A percentile compares a stretch with the other conserved stretches of the same genome.
These are phyloP conservation scores for Azemiops feae DNA, from an alignment of 2,113 vertebrate genomes.

Conservation along the genomic window DNA sequence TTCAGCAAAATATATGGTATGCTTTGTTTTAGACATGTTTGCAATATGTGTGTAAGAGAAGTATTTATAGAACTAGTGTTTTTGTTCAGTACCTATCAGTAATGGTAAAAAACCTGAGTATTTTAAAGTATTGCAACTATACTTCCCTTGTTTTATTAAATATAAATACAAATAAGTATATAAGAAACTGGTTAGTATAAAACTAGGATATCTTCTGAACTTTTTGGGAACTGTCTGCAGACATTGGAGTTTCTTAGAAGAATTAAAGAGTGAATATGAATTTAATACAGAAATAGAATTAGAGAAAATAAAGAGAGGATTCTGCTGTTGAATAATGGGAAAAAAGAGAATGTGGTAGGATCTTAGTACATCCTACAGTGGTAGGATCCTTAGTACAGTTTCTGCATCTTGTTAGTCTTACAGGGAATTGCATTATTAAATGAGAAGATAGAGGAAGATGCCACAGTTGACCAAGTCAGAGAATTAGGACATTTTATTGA, in stretches of 20 bases:
- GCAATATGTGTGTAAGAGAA: not conserved
- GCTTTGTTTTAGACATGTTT: not conserved
- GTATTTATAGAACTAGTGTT: not conserved
- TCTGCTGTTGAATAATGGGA: not conserved
- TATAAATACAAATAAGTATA: not conserved
- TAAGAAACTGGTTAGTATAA: not conserved
- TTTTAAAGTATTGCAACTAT: not conserved
- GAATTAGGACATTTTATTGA: not conserved
- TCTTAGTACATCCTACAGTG: no score
- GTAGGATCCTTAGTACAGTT: not conserved
- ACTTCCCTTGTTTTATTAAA: not conserved
- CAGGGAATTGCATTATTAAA: not conserved
- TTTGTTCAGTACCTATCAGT: not conserved
- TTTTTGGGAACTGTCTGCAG: not conserved
- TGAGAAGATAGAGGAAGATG: not conserved
- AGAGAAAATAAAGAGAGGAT: not conserved
- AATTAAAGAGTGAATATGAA: not conserved
- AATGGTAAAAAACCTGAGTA: not conserved
- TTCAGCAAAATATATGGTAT: not conserved
- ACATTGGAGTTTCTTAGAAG: not conserved
- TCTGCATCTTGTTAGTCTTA: not conserved
- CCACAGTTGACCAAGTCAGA: not conserved
- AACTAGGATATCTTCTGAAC: not conserved
- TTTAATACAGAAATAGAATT: not conserved
- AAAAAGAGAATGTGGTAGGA: not conserved